Percentiles rank a stretch among this genome's conserved stretches.
phyloP scores from a whole-genome alignment of 2,888 invertebrate species.

The Hyalella azteca region DNA sequence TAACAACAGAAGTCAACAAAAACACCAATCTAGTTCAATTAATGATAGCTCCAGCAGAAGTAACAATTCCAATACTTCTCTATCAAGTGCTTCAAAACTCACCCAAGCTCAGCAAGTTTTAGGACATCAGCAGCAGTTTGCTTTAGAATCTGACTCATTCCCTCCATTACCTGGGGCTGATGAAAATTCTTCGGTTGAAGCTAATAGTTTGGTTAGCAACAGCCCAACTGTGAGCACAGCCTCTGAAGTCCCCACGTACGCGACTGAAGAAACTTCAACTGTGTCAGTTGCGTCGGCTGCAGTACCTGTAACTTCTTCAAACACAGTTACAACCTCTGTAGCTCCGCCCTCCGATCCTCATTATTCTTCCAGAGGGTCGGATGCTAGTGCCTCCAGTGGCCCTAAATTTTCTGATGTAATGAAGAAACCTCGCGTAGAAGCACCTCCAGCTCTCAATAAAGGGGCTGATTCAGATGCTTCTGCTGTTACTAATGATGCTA shows the following conservation, averaged over 20 bases:
- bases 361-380: neutral
- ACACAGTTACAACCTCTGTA: neutral
- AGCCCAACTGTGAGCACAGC: neutral
- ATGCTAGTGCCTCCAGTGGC: neutral
- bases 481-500: neutral
- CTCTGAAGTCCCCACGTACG: neutral
- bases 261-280: constrained; percentile 4
- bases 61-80: neutral
- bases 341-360: neutral
- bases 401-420: constrained; percentile 22
- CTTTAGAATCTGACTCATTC: constrained; percentile 13
- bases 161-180: constrained; percentile 25
- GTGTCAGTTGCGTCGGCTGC: neutral
- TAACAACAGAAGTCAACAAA: neutral
- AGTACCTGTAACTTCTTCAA: neutral
- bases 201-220: neutral
- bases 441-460: neutral
- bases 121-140: constrained; percentile 15
- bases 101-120: neutral
- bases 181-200: neutral
- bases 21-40: constrained; percentile 18
- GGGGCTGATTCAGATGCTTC: neutral
- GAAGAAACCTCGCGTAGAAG: constrained; percentile 10
- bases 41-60: constrained; percentile 16
- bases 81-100: neutral